Base-by-base conservation (phyloP, 2,797 vertebrate species). In the Ibycter americanus region DNA sequence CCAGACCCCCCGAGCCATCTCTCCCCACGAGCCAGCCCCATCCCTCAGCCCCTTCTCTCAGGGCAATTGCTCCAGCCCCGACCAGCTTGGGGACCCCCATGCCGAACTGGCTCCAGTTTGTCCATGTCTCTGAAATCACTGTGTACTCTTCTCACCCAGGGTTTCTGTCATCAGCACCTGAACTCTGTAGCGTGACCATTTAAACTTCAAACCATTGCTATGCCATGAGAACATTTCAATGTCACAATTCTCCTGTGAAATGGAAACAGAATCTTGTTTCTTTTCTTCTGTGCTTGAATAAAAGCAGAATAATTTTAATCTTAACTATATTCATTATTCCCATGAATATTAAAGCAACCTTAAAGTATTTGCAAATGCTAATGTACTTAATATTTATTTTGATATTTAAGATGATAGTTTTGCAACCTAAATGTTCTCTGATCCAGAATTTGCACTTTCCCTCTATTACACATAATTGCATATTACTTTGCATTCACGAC, bases 341-440 rank as follows among this genome's bases (percentile, higher is more conserved):
- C 11, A 62, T 72, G 15, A 86, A 72, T 91, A 95, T 88, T 82
- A 38, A 47, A 68, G 6, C 40, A 87, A 70, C 22, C 18, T 63
- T 93, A 36, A 79, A 70, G 3, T 72, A 72, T 79, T 88, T 86
- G 46, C 11, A 32, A 77, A 73, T 91, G 55, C 3, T 91, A 91
- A 90, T 65, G 22, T 86, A 62, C 14, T 68, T 88, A 95, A 91
- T 94, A 87, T 82, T 93, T 95, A 78, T 95, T 94, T 91, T 91
- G 38, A 54, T 95, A 85, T 90, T 91, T 86, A 78, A 78, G 46
- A 68, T 68, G 19, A 71, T 78, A 83, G 8, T 6, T 83, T 90
- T 90, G 49, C 68, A 91, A 68, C 55, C 59, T 70, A 70, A 87
- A 70, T 78, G 31, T 89, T 49, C 62, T 81, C 34, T 94, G 82